A percentile compares a stretch with the other conserved stretches of the same genome.
These are phyloP conservation scores for Boloria euphrosyne DNA, from an alignment of 2,888 invertebrate genomes.

Conservation along the genomic window DNA sequence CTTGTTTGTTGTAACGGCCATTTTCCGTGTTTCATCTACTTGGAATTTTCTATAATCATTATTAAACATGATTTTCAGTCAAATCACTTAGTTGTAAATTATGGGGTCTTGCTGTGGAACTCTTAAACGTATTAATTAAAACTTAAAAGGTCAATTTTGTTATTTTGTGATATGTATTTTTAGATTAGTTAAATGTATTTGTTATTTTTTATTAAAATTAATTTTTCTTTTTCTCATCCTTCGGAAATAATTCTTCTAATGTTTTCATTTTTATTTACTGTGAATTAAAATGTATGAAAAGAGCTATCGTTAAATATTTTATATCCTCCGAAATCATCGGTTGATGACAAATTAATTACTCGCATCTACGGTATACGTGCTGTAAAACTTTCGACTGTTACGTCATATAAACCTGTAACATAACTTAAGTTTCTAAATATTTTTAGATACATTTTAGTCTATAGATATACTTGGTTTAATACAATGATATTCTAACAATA, in stretches of 20 bases:
- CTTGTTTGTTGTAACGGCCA: not conserved
- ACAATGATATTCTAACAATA: no score
- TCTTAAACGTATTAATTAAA: no score
- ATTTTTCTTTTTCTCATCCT: no score
- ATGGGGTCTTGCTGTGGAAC: no score
- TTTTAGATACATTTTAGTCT: not conserved
- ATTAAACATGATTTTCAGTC: not conserved
- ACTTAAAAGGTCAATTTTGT: no score
- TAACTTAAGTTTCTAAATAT: not conserved
- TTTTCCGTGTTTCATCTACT: not conserved
- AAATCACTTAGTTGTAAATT: no score
- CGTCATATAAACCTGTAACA: not conserved
- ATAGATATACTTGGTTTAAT: no score
- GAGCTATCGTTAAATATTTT: slow-evolving; percentile 1
- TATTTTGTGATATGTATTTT: no score
- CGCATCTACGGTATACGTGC: not conserved
- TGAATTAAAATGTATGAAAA: not conserved
- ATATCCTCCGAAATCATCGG: slow-evolving; percentile 3
- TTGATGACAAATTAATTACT: slow-evolving; percentile 27
- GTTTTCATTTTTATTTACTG: not conserved
- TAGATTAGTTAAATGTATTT: no score
- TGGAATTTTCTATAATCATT: not conserved
- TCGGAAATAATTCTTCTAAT: no score
- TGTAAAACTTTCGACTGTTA: slow-evolving; percentile 25
- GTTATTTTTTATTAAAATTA: no score